phyloP scores from a whole-genome alignment of 2,113 vertebrate species.

The Onychorhynchus coronatus region DNA sequence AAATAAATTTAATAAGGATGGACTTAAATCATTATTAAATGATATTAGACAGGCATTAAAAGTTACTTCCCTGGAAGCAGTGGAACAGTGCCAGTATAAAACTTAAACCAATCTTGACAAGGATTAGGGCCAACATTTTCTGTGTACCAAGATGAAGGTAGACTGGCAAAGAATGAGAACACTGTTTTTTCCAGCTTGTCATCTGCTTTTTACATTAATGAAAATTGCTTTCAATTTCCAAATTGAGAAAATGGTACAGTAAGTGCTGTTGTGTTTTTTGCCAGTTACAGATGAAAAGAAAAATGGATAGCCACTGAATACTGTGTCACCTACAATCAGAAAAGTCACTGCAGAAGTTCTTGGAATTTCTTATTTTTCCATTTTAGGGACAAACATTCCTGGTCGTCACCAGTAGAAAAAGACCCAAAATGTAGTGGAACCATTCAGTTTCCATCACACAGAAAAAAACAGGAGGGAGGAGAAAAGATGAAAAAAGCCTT shows the following conservation, averaged over 20 bases:
- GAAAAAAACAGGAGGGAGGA: not conserved
- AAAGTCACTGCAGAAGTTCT: not conserved
- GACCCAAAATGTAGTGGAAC: not conserved
- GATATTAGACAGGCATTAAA: not conserved
- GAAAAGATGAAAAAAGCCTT: not conserved
- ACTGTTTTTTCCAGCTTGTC: not conserved
- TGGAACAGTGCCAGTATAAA: not conserved
- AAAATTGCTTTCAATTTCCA: conserved; percentile 31
- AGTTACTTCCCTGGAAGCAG: conserved; percentile 8
- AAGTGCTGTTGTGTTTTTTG: not conserved
- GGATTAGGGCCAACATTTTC: not conserved
- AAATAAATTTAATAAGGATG: not conserved
- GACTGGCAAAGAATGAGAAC: not conserved
- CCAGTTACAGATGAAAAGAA: not conserved
- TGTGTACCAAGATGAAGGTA: not conserved
- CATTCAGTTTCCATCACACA: not conserved
- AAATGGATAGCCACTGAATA: not conserved
- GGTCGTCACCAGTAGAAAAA: not conserved
- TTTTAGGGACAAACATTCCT: not conserved
- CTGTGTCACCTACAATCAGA: not conserved
- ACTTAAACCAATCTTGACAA: not conserved
- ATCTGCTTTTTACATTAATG: not conserved
- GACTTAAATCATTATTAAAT: not conserved
- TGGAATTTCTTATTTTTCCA: not conserved
- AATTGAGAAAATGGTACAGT: not conserved